Base-by-base conservation (phyloP, 1,140 invertebrate genomes). In the Bombyx mori region DNA sequence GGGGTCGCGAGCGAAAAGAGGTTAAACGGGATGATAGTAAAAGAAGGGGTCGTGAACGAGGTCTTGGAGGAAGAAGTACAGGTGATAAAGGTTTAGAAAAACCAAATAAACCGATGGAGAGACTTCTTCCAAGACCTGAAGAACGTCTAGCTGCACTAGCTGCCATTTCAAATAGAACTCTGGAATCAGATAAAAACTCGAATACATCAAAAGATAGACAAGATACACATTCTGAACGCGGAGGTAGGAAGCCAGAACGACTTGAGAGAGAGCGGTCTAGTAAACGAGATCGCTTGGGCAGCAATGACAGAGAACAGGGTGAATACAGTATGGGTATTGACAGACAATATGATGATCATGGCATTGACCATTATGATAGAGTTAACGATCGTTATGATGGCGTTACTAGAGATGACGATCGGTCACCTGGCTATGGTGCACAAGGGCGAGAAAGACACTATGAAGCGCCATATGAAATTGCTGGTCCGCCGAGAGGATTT, bases 1-100 rank as follows among this genome's bases (percentile, higher is more conserved):
- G 91, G 56, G 91, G 92, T 58, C 81, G 91, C 6, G 91, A 92
- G 62, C 84, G 92, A 58, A 77, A 88, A 69, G 86, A 88, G 57
- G 69, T 57, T 52, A 88, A 89, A 74, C 75, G 86, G 67, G 87
- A 88, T 59, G 81, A 87, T 61, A 73, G 66, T 61, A 88, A 79
- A 56, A 69, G 77, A 66, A 64, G 86, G 53, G 87, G 86, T 9
- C 67, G 83, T 42, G 82, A 84, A 6, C 69, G 85, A 44, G 85
- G 82, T 8, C 65, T 86, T 48, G 85, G 86, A 54, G 72, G 79
- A 49, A 73, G 85, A 54, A 75, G 76, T 58, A 77, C 71, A 52
- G 63, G 67, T 53, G 81, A 88, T 60, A 89, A 88, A 65, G 88
- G 88, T n/a, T 75, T 89, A 63, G 85, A 88, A 66, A 89, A 89